Conservation (phyloP, 2,888 invertebrate genomes). For the Aradus depressus region DNA sequence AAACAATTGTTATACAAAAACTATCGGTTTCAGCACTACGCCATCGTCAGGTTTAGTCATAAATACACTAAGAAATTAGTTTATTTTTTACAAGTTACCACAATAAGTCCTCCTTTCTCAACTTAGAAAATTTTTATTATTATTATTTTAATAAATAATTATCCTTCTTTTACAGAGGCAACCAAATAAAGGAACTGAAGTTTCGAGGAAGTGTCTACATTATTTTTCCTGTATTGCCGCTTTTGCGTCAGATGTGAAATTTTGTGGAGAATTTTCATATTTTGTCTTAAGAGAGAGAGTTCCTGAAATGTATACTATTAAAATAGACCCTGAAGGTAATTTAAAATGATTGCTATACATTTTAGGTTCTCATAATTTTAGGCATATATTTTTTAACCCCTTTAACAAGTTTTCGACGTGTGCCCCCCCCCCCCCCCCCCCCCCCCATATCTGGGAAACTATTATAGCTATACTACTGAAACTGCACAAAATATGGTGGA, state of each 20-base stretch:
- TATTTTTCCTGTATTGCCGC: constrained; percentile 60
- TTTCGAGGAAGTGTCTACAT: constrained; percentile 45
- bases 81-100: too few species aligned
- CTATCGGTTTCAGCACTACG: too few species aligned
- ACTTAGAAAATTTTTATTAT: too few species aligned
- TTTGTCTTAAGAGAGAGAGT: constrained; percentile 37
- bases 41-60: too few species aligned
- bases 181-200: constrained; percentile 9
- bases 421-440: too few species aligned
- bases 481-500: too few species aligned
- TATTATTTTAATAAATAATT: neutral
- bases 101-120: too few species aligned
- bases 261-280: constrained; percentile 49
- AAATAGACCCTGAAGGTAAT: constrained; percentile 16
- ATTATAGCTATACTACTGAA: too few species aligned
- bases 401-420: too few species aligned
- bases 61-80: too few species aligned
- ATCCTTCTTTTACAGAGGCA: constrained; percentile 9
- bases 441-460: too few species aligned
- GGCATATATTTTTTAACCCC: neutral
- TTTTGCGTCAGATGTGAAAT: constrained; percentile 52
- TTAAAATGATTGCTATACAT: neutral
- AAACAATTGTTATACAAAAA: too few species aligned
- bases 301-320: constrained; percentile 14
- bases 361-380: neutral